Evolutionary conservation across 53 echinoderm and acorn worm genomes (phyloP).

Genomic region (Echinometra lucunter): DNA sequence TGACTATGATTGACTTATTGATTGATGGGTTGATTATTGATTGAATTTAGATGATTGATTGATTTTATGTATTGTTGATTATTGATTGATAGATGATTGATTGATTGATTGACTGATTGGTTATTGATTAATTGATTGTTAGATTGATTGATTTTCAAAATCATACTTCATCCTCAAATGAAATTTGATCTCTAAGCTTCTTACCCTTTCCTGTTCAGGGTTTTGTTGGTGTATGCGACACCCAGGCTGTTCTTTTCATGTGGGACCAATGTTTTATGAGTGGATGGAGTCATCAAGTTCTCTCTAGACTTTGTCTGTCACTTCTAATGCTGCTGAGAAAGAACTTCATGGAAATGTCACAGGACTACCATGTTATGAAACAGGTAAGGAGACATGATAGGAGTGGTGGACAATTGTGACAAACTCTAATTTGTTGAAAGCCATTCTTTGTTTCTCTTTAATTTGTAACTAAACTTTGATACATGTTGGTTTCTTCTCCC

Average conservation of each 20-base stretch:
- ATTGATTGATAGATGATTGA: too few relatives aligned
- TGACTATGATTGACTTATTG: too few relatives aligned
- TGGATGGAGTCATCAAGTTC: constrained; percentile 63
- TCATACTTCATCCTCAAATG: neutral
- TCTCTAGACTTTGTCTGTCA: constrained; percentile 74
- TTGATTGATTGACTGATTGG: too few relatives aligned
- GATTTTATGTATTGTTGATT: too few relatives aligned
- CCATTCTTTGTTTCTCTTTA: too few relatives aligned
- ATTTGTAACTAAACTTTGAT: neutral
- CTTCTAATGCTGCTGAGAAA: constrained; percentile 75
- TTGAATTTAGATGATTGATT: too few relatives aligned
- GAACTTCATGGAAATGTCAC: constrained; percentile 71
- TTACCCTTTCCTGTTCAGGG: constrained; percentile 64
- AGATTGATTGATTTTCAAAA: too few relatives aligned
- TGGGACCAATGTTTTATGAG: constrained; percentile 88
- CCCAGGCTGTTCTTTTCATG: constrained; percentile 76
- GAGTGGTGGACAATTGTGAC: too few relatives aligned
- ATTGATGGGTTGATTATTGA: too few relatives aligned
- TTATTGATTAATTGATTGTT: too few relatives aligned
- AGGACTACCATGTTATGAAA: constrained; percentile 88
- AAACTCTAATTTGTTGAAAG: too few relatives aligned
- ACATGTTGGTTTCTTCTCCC: neutral
- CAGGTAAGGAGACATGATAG: constrained; percentile 65
- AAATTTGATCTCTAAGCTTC: too few relatives aligned
- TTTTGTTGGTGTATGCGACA: constrained; percentile 85